Base-by-base conservation (phyloP, 2,113 vertebrate genomes). In the Corynorhinus townsendii region DNA sequence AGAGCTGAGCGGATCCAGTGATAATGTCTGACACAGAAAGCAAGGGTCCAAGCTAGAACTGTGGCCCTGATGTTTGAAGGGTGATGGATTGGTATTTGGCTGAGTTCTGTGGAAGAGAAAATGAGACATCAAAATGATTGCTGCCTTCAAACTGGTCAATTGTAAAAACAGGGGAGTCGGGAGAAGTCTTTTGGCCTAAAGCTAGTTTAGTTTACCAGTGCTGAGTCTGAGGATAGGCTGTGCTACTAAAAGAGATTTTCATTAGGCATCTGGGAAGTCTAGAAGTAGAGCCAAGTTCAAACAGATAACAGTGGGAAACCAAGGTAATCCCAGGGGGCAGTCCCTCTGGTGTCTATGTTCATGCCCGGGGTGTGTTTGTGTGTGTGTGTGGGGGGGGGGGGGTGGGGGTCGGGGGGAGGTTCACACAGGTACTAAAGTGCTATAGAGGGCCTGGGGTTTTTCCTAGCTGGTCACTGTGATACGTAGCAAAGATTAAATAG, bases 21-120 rank as follows among this genome's bases (percentile, higher is more conserved):
- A 62, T 82, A 62, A 81, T 86, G 22, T 59, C n/a, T 81, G 73
- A 68, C 93, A 38, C 72, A 73, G 64, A 75, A 89, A 75, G 56
- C 90, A 35, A 75, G 26, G 33, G 43, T 86, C 40, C 22, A n/a
- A 64, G 59, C 43, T 73, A 85, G 52, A 72, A 49, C 1, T 71
- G 38, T 76, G 20, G 28, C 8, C 40, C 59, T 56, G 3, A 9
- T 40, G 30, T 76, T 49, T 45, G 72, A 68, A 89, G 93, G 43
- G 47, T 26, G 35, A 28, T 26, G 2, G 26, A 19, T 75, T 83
- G 43, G 62, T 66, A 86, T 47, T 89, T 89, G 85, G 40, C 43
- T 54, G 20, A 90, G 87, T 62, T 94, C 81, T 71, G 71, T 92
- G 64, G 28, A 87, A 45, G 17, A 88, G 35, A 80, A 90, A 83